Evolutionary conservation across 2,888 invertebrate species (phyloP).

Genomic region (Amphipyra tragopoginis): DNA sequence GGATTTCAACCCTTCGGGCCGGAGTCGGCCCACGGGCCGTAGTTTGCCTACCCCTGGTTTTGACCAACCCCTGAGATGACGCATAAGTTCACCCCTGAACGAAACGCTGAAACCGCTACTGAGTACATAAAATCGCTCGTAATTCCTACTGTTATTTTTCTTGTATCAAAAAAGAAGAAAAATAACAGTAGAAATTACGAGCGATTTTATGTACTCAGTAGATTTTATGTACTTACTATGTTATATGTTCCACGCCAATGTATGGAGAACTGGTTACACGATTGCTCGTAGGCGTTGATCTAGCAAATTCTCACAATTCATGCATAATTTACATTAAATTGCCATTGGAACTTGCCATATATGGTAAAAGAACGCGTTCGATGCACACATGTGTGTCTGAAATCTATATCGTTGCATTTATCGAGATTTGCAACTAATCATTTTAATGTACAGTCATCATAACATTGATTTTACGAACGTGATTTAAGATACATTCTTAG

Average conservation of each 20-base stretch:
- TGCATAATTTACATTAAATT: constrained; percentile 5
- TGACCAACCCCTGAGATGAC: no score
- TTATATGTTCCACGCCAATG: not conserved
- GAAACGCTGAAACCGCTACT: no score
- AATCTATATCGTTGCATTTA: constrained; percentile 1
- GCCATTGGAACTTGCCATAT: not conserved
- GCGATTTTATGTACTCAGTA: no score
- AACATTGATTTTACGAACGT: constrained; percentile 17
- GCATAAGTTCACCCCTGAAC: no score
- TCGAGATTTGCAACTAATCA: constrained; percentile 14
- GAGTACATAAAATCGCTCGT: no score
- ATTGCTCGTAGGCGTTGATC: not conserved
- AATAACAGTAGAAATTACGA: no score
- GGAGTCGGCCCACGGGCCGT: no score
- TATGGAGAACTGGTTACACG: not conserved
- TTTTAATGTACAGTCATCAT: constrained; percentile 16
- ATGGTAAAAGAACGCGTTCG: constrained; percentile 1
- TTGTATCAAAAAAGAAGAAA: no score
- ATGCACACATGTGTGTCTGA: constrained; percentile 6
- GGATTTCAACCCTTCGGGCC: no score
- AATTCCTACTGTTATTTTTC: no score
- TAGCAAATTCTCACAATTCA: not conserved
- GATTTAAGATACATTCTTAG: constrained; percentile 2
- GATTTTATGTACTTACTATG: no score
- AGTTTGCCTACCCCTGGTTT: no score